phyloP scores from a whole-genome alignment of 2,888 invertebrate genomes.

The Campopleginae sp. region DNA sequence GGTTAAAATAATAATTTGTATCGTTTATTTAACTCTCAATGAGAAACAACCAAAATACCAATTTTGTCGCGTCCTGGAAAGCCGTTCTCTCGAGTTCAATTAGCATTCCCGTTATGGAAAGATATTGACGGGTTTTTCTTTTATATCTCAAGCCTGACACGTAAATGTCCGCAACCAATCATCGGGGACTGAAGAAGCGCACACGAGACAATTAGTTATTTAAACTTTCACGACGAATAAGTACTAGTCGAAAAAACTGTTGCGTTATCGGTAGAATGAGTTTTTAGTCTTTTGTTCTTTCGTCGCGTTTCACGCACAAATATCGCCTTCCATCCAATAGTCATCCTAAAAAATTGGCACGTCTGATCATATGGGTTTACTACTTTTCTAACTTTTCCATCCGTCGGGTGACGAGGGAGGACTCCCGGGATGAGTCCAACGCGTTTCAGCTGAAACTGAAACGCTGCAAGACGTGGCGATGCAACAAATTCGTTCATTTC shows the following conservation, averaged over 20 bases:
- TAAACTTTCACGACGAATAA: constrained; percentile 66
- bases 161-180: constrained; percentile 64
- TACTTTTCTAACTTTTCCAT: not conserved
- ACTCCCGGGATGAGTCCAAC: constrained; percentile 2
- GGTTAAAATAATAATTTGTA: constrained; percentile 1
- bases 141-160: constrained; percentile 45
- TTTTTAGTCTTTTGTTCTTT: constrained; percentile 76
- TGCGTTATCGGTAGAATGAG: constrained; percentile 72
- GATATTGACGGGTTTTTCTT: constrained; percentile 23
- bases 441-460: constrained; percentile 5
- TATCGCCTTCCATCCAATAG: not conserved
- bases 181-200: constrained; percentile 79
- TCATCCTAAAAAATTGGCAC: constrained; percentile 15
- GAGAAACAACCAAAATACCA: constrained; percentile 1
- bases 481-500: not conserved
- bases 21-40: not conserved
- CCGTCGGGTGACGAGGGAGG: not conserved
- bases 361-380: not conserved
- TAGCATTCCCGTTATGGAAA: not conserved
- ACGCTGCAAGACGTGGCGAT: constrained; percentile 18
- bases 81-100: not conserved
- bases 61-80: not conserved
- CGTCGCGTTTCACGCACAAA: not conserved
- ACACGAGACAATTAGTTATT: constrained; percentile 72
- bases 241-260: constrained; percentile 76